Base-by-base conservation (phyloP, 2,888 invertebrate species). In the Cantharis rustica region DNA sequence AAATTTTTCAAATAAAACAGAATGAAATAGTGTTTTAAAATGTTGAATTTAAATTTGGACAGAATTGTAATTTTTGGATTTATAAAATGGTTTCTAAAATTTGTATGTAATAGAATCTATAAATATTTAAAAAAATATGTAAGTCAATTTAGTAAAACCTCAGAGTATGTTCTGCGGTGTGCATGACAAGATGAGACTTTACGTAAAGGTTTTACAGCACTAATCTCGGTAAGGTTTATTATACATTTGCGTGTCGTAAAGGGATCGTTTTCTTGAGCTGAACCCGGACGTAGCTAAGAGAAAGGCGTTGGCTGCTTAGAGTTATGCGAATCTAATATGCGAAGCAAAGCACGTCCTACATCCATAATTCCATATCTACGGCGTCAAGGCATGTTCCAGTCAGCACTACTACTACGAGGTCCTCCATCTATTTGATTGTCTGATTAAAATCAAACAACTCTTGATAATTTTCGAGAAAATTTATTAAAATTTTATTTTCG, bases 321-420 rank as follows among this genome's bases (percentile, higher is more conserved):
- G 79, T 81, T 80, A 80, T 79, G 77, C 79, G 79, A 80, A 81
- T 81, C 81, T 81, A 79, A 81, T 83, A 80, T 81, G 81, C 80
- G 77, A 82, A 76, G 80, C 81, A 75, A 79, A 80, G 79, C 83
- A 83, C 83, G 83, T 81, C 78, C 76, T 81, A 80, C 80, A 81
- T 83, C 82, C 81, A 82, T 82, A 83, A 83, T 83, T 82, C 80
- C 80, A 81, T 82, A 82, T 83, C 81, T 81, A 79, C 80, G 78
- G 75, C 79, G 77, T 78, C 80, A 78, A 78, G 80, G 78, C 72
- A 79, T 79, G 78, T 78, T 70, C 75, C 77, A 80, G 78, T 77
- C 76, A 79, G 79, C 76, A 78, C 78, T 73, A 47, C 47, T 47
- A 76, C 69, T 72, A 69, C 73, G 72, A 77, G 73, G 75, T 73